phyloP scores from a whole-genome alignment of 2,113 vertebrate genomes.

The Myanophis thanlyinensis region DNA sequence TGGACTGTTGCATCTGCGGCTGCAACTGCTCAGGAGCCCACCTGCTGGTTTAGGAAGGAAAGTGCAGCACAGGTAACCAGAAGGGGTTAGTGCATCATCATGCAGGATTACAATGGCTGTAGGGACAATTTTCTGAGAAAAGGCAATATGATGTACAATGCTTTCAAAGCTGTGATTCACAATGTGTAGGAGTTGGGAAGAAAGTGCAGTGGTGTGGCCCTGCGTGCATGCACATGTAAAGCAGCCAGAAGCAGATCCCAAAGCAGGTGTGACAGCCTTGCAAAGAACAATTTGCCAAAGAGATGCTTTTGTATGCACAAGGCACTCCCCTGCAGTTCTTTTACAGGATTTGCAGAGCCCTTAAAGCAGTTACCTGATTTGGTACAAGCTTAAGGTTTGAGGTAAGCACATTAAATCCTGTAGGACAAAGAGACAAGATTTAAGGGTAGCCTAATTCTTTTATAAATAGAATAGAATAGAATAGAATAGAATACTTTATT shows the following conservation, averaged over 20 bases:
- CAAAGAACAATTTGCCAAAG: background rate
- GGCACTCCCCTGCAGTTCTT: background rate
- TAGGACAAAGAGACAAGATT: background rate
- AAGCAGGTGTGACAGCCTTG: background rate
- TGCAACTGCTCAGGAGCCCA: constrained; percentile 7
- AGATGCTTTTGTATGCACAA: background rate
- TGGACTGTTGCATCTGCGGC: too few relatives aligned
- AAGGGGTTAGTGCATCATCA: background rate
- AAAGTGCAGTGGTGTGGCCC: background rate
- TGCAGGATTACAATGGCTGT: background rate
- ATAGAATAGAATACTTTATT: too few relatives aligned
- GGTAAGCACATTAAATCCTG: background rate
- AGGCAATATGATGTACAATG: background rate
- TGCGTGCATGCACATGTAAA: background rate
- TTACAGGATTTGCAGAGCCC: background rate
- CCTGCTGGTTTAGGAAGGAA: constrained; percentile 8
- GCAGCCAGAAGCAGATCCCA: background rate
- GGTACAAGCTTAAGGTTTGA: background rate
- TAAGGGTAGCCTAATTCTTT: background rate
- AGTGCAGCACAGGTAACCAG: background rate
- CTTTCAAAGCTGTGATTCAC: background rate
- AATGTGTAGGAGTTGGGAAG: background rate
- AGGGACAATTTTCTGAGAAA: background rate
- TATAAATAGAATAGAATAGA: too few relatives aligned
- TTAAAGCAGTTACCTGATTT: background rate